Conservation (phyloP, 2,797 vertebrate genomes). For the Hemitrygon akajei region DNA sequence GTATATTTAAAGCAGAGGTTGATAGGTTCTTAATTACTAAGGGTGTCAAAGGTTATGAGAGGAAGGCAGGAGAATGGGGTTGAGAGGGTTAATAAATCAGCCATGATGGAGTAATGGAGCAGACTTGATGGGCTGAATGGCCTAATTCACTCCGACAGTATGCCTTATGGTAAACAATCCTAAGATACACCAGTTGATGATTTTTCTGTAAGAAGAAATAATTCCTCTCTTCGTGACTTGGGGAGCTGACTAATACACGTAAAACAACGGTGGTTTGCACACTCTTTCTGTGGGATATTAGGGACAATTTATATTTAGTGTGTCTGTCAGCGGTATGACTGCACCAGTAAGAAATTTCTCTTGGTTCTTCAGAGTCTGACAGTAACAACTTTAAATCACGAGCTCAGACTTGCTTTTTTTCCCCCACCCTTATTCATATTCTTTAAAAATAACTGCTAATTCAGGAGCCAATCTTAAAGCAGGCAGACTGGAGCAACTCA, state of each 20-base stretch:
- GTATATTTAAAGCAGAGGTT: too few species aligned
- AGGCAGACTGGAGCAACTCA: too few species aligned
- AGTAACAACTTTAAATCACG: not conserved
- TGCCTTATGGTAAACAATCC: not conserved
- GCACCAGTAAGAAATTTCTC: not conserved
- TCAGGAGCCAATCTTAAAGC: not conserved
- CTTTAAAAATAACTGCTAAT: not conserved
- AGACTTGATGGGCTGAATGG: too few species aligned
- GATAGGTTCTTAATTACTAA: too few species aligned
- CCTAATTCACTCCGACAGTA: too few species aligned
- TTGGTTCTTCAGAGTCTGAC: not conserved
- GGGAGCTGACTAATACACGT: not conserved
- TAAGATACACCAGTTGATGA: not conserved
- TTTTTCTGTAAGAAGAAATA: not conserved
- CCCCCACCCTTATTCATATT: not conserved
- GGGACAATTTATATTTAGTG: not conserved
- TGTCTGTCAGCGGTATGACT: not conserved
- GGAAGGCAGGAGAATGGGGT: too few species aligned
- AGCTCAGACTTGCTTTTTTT: not conserved
- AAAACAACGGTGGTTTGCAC: not conserved
- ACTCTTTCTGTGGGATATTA: not conserved
- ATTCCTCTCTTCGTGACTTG: not conserved
- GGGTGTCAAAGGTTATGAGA: too few species aligned
- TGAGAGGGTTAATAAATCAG: too few species aligned
- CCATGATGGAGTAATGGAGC: too few species aligned